Evolutionary conservation across 2,113 vertebrate genomes (phyloP).

Genomic region (Vulpes ferrilata): DNA sequence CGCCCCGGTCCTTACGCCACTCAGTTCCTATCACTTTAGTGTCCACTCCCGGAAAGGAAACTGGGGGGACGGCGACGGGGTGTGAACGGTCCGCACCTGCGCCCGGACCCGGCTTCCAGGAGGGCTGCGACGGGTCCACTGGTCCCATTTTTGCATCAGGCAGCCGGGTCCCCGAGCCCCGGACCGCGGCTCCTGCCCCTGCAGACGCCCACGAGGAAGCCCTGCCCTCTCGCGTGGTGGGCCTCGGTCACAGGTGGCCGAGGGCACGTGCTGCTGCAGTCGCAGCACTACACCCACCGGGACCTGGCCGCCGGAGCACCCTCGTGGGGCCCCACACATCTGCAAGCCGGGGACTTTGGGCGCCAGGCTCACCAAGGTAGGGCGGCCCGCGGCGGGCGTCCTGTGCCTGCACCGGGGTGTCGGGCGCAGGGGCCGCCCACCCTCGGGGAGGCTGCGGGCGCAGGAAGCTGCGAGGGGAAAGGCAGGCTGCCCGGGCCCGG

Average conservation of each 20-base stretch:
- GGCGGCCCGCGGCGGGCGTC: not conserved
- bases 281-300: constrained; percentile 90
- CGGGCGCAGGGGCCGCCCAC: accelerated
- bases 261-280: constrained; percentile 93
- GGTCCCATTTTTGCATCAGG: not conserved
- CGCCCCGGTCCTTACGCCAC: accelerated
- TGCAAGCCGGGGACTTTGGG: constrained; percentile 95
- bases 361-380: constrained; percentile 91
- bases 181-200: not conserved
- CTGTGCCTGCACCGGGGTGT: not conserved
- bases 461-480: not conserved
- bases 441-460: not conserved
- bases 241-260: constrained; percentile 90
- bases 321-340: constrained; percentile 89
- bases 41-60: not conserved
- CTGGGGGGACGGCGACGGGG: not conserved
- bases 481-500: too few species aligned
- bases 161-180: not conserved
- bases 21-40: too few species aligned
- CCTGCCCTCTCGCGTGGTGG: constrained; percentile 84
- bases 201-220: constrained; percentile 85
- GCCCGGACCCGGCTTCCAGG: not conserved
- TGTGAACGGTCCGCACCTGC: accelerated
- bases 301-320: constrained; percentile 93
- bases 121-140: not conserved